Conservation (phyloP, 1,140 invertebrate genomes). For the Drosophila littoralis region DNA sequence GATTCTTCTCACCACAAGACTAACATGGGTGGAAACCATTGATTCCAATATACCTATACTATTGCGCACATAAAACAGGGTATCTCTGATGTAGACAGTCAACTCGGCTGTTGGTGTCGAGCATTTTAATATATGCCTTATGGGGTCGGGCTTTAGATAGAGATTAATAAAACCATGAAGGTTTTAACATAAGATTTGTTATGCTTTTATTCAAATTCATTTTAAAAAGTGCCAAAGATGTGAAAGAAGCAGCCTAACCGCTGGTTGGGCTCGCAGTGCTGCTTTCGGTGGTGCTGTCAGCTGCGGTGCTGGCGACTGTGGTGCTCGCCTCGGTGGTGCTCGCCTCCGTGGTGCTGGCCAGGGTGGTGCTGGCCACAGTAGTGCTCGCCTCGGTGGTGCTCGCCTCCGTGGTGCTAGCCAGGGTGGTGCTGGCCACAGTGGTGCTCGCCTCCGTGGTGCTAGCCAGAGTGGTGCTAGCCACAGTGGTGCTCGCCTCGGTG, state of each 20-base stretch:
- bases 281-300: not conserved
- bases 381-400: constrained; percentile 14
- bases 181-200: no score
- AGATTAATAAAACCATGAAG: no score
- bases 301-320: not conserved
- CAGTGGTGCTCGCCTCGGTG: constrained; percentile 6
- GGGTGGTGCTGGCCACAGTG: constrained; percentile 16
- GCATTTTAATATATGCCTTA: no score
- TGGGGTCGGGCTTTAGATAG: no score
- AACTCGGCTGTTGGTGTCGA: no score
- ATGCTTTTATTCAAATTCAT: no score
- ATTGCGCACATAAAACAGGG: no score
- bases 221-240: not conserved
- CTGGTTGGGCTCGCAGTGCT: not conserved
- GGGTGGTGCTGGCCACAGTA: constrained; percentile 7
- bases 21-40: no score
- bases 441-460: constrained; percentile 17
- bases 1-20: no score
- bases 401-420: not conserved
- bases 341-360: not conserved
- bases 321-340: not conserved
- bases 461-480: not conserved
- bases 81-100: no score
- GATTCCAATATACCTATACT: no score
- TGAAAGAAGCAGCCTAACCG: not conserved